Evolutionary conservation across 1,140 invertebrate species (phyloP).

Genomic region (Drosophila chauvacae): DNA sequence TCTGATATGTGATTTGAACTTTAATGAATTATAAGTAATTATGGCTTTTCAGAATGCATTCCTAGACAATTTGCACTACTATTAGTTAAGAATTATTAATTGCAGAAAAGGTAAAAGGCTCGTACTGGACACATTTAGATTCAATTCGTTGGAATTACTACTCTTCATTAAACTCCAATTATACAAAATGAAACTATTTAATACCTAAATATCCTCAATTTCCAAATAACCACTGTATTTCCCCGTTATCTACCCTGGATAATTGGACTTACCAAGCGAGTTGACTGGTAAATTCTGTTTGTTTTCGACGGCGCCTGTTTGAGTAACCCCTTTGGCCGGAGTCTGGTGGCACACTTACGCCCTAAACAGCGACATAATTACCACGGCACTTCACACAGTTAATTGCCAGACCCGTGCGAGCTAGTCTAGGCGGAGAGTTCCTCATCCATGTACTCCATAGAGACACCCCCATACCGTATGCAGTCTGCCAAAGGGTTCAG

Average conservation of each 20-base stretch:
- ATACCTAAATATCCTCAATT: background rate
- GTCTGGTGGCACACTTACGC: conserved; percentile 54
- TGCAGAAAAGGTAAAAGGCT: background rate
- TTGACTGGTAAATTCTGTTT: conserved; percentile 76
- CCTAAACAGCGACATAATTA: conserved; percentile 63
- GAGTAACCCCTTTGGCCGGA: conserved; percentile 33
- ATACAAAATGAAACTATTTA: background rate
- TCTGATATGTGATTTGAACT: no score
- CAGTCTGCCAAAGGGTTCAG: conserved; percentile 45
- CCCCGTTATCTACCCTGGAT: conserved; percentile 27
- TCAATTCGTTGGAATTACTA: background rate
- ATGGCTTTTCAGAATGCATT: no score
- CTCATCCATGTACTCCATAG: background rate
- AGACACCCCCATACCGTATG: conserved; percentile 9
- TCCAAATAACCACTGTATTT: conserved; percentile 18
- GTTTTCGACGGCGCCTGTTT: conserved; percentile 63
- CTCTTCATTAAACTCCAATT: background rate
- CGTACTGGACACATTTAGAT: rapidly evolving
- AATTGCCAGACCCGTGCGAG: conserved; percentile 43
- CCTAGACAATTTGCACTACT: no score
- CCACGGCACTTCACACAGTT: conserved; percentile 65
- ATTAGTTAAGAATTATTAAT: background rate
- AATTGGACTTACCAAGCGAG: conserved; percentile 21
- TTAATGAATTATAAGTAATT: no score
- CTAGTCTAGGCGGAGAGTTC: conserved; percentile 1